Conservation (phyloP, 2,113 vertebrate genomes). For the Phaethornis superciliosus region DNA sequence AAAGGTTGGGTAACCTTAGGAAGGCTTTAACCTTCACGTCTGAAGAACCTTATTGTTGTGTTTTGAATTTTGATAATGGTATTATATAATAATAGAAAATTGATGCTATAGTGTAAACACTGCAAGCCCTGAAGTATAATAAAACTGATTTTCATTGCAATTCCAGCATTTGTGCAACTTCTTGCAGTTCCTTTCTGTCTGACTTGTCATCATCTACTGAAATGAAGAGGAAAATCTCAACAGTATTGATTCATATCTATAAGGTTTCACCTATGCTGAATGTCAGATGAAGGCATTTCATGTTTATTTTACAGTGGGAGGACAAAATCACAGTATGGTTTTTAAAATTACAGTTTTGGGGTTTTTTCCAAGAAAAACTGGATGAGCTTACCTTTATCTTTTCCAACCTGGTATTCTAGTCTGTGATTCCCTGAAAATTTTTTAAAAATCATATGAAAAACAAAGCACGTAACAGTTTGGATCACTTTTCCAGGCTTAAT, state of each 20-base stretch:
- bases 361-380: not conserved
- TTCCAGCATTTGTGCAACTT: not conserved
- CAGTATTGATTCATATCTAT: not conserved
- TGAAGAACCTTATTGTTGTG: not conserved
- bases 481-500: not conserved
- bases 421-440: not conserved
- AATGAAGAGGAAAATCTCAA: conserved; percentile 27
- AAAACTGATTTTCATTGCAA: not conserved
- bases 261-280: not conserved
- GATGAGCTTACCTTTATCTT: not conserved
- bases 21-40: not conserved
- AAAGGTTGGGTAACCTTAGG: not conserved
- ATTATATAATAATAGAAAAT: not conserved
- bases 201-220: not conserved
- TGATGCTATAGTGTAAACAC: not conserved
- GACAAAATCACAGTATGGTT: not conserved
- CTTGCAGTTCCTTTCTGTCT: not conserved
- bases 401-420: not conserved
- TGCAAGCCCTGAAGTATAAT: not conserved
- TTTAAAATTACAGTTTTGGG: not conserved
- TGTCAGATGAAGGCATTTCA: not conserved
- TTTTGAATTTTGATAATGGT: conserved; percentile 6
- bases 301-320: not conserved
- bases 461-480: not conserved
- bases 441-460: not conserved